These are phyloP conservation scores for Pterocles burchelli DNA, from an alignment of 2,113 vertebrate genomes.

Conservation along the genomic window DNA sequence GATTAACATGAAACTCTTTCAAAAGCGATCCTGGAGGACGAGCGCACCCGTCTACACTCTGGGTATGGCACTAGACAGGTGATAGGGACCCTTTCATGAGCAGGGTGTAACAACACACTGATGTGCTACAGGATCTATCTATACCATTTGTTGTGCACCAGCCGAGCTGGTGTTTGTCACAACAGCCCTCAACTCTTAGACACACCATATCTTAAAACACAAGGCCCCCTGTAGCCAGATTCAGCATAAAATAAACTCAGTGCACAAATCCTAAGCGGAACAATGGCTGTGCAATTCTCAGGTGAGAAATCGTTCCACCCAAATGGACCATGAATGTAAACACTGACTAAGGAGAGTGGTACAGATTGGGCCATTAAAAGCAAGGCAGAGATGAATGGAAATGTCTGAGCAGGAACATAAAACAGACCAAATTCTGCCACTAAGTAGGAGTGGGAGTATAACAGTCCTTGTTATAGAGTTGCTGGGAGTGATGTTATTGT, in stretches of 20 bases:
- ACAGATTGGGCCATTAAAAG: slow-evolving; percentile 58
- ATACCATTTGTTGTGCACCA: background rate
- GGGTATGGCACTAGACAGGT: background rate
- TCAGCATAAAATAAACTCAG: background rate
- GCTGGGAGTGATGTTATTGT: slow-evolving; percentile 62
- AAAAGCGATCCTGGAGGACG: background rate
- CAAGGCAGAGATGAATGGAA: slow-evolving; percentile 61
- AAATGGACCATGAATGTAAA: slow-evolving; percentile 53
- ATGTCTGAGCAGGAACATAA: slow-evolving; percentile 63
- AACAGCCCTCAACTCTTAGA: background rate
- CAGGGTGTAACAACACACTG: background rate
- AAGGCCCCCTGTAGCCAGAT: background rate
- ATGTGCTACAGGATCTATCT: background rate
- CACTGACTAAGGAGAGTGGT: background rate
- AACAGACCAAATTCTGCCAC: slow-evolving; percentile 60
- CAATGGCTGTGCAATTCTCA: slow-evolving; percentile 34
- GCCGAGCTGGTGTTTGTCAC: background rate
- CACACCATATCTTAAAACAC: background rate
- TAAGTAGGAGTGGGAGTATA: slow-evolving; percentile 61
- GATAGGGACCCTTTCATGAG: background rate
- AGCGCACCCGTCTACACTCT: too few relatives aligned
- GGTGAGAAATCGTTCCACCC: slow-evolving; percentile 62
- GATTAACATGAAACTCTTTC: background rate
- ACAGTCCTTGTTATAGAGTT: slow-evolving; percentile 57
- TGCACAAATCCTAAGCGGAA: background rate